phyloP scores from a whole-genome alignment of 2,797 vertebrate species.

The Argya squamiceps region DNA sequence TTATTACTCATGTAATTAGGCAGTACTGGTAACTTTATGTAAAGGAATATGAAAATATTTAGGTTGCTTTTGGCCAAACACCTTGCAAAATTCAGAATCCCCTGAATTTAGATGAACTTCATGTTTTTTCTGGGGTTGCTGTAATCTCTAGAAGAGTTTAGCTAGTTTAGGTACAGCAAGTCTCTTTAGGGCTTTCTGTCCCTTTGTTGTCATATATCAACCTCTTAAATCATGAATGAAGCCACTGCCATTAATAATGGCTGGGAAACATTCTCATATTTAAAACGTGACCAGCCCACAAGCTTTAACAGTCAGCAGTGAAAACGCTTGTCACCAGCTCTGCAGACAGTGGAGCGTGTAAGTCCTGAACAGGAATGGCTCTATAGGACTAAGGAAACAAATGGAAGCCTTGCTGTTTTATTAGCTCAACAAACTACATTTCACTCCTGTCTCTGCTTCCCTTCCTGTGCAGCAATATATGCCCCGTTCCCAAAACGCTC shows the following conservation, averaged over 20 bases:
- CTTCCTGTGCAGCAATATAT: not conserved
- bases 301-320: not conserved
- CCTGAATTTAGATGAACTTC: not conserved
- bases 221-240: slow-evolving; percentile 9
- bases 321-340: not conserved
- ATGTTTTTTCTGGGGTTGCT: not conserved
- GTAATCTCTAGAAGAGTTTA: not conserved
- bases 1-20: slow-evolving; percentile 51
- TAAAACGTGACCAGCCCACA: not conserved
- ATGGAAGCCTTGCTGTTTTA: slow-evolving; percentile 28
- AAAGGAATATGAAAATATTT: slow-evolving; percentile 56
- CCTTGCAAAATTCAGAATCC: not conserved
- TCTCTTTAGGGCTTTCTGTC: not conserved
- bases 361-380: not conserved
- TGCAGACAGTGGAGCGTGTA: rapidly evolving
- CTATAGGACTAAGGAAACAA: slow-evolving; percentile 34
- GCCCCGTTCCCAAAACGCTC: not conserved
- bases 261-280: not conserved
- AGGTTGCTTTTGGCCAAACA: not conserved
- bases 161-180: not conserved
- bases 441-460: slow-evolving; percentile 2
- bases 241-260: not conserved
- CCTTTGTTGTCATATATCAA: not conserved
- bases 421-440: slow-evolving; percentile 11
- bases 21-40: slow-evolving; percentile 45